Evolutionary conservation across 2,113 vertebrate species (phyloP).

Genomic region (Dasyurus viverrinus): DNA sequence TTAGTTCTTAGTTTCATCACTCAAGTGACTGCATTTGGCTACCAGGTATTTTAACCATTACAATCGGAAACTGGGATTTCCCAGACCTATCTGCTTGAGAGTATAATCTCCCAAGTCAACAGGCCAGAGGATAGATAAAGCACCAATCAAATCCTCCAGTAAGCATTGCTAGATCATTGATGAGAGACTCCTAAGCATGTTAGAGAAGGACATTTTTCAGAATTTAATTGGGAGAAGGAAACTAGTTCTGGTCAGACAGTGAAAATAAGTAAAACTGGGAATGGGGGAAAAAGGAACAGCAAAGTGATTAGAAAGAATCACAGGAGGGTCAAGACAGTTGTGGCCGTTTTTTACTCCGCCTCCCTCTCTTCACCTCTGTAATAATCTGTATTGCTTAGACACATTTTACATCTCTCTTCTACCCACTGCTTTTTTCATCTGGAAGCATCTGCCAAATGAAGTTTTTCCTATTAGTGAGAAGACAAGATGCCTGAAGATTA

Average conservation of each 20-base stretch:
- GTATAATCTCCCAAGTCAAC: neutral
- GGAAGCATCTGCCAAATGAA: neutral
- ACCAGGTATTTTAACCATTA: slow-evolving; percentile 44
- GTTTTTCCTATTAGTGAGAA: neutral
- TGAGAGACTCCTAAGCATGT: neutral
- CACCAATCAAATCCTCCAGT: neutral
- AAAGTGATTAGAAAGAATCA: neutral
- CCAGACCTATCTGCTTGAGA: neutral
- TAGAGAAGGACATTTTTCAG: neutral
- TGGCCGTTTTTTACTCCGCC: neutral
- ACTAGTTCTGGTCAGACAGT: neutral
- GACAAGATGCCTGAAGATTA: neutral
- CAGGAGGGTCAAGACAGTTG: neutral
- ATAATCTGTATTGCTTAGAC: neutral
- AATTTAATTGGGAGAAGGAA: neutral
- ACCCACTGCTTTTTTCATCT: neutral
- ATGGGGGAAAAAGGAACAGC: neutral
- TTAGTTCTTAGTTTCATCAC: slow-evolving; percentile 52
- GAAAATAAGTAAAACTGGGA: neutral
- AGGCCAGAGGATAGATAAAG: neutral
- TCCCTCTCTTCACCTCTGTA: neutral
- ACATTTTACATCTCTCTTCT: slow-evolving; percentile 1
- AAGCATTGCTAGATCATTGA: neutral
- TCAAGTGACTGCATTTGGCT: slow-evolving; percentile 34
- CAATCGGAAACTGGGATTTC: neutral